Evolutionary conservation across 1,140 invertebrate genomes (phyloP).

Genomic region (Sweltsa coloradensis): DNA sequence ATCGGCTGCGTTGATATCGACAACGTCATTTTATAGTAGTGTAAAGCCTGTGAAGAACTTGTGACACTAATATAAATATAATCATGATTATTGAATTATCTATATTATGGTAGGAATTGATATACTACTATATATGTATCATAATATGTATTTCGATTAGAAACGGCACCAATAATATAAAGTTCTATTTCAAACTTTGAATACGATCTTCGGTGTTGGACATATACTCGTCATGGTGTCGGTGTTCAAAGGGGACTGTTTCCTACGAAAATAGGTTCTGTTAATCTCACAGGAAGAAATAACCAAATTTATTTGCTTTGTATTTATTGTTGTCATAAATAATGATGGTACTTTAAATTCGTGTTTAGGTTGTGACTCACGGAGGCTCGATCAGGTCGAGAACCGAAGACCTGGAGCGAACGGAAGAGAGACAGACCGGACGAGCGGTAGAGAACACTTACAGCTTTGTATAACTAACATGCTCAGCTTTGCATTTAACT

Average conservation of each 20-base stretch:
- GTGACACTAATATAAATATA: no score
- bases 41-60: no score
- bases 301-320: neutral
- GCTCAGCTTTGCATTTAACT: no score
- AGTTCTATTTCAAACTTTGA: neutral
- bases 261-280: neutral
- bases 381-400: constrained; percentile 53
- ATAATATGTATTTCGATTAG: no score
- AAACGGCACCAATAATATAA: no score
- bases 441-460: constrained; percentile 62
- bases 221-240: neutral
- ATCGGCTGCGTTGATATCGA: no score
- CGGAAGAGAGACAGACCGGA: constrained; percentile 40
- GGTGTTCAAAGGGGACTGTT: neutral
- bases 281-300: neutral
- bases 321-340: neutral
- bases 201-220: neutral
- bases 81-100: no score
- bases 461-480: constrained; percentile 54
- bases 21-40: no score
- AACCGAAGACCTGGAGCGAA: constrained; percentile 51
- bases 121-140: no score
- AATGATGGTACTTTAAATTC: neutral
- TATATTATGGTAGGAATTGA: no score
- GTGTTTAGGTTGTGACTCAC: constrained; percentile 36